Conservation (phyloP, 2,113 vertebrate genomes). For the Willisornis vidua region DNA sequence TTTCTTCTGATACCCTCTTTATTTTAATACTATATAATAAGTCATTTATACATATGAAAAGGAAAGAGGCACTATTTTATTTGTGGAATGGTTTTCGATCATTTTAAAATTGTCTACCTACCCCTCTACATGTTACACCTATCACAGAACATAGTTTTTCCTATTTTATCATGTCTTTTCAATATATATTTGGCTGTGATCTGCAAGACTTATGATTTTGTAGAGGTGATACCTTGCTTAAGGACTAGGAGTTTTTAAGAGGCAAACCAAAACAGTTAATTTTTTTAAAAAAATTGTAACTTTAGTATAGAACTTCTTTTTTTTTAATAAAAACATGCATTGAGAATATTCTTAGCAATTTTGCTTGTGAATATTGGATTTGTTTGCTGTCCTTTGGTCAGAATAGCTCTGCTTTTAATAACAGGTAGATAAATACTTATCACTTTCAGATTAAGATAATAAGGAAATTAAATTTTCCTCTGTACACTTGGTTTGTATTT, state of each 20-base stretch:
- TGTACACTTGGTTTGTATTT: background rate
- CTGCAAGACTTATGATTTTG: background rate
- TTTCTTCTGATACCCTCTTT: background rate
- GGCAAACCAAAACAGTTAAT: background rate
- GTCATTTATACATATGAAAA: background rate
- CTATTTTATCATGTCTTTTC: background rate
- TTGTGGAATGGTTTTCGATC: background rate
- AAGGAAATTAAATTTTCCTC: conserved; percentile 30
- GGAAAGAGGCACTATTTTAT: background rate
- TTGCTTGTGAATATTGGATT: background rate
- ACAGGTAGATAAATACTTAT: background rate
- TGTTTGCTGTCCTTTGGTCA: background rate
- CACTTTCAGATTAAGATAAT: background rate
- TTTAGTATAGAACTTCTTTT: background rate
- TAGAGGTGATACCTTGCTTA: background rate
- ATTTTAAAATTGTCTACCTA: background rate
- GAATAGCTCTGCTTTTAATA: conserved; percentile 19
- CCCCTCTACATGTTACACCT: accelerated
- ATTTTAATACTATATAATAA: background rate
- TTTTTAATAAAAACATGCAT: background rate
- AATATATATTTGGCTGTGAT: background rate
- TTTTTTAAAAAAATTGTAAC: background rate
- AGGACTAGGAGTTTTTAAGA: background rate
- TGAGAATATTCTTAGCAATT: background rate
- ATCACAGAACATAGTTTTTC: background rate